A percentile compares a stretch with the other conserved stretches of the same genome.
Conservation (phyloP, 2,888 invertebrate species). For the Drymonia ruficornis region DNA sequence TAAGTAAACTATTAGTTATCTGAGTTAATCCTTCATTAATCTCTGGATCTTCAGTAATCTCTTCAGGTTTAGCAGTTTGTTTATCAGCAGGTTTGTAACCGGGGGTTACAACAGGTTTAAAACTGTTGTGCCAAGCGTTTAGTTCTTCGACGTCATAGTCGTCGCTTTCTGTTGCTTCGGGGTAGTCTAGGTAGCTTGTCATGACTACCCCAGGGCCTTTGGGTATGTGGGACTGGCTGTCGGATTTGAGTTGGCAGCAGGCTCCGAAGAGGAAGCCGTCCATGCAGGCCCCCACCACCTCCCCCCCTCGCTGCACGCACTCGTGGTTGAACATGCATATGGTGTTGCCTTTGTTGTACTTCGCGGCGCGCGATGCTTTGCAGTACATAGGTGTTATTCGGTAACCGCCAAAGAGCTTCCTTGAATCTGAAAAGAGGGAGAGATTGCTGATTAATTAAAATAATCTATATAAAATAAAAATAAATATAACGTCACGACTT, state of each 20-base stretch:
- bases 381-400: slow-evolving; percentile 93
- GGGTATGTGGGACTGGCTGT: slow-evolving; percentile 76
- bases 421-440: slow-evolving; percentile 61
- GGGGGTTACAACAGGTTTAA: slow-evolving; percentile 76
- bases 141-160: slow-evolving; percentile 73
- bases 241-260: slow-evolving; percentile 90
- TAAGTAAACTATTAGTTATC: slow-evolving; percentile 81
- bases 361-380: slow-evolving; percentile 87
- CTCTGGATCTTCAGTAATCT: slow-evolving; percentile 67
- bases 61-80: slow-evolving; percentile 53
- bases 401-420: slow-evolving; percentile 94
- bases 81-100: slow-evolving; percentile 70
- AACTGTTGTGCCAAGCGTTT: slow-evolving; percentile 75
- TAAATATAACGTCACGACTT: no score
- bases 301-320: slow-evolving; percentile 91
- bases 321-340: slow-evolving; percentile 98
- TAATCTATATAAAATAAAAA: no score
- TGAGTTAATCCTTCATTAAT: slow-evolving; percentile 84
- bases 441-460: no score
- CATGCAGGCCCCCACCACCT: slow-evolving; percentile 95
- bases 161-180: slow-evolving; percentile 66
- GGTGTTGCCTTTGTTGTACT: slow-evolving; percentile 87
- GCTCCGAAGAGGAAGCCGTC: slow-evolving; percentile 97
- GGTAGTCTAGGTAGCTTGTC: slow-evolving; percentile 78
- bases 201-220: slow-evolving; percentile 79